Evolutionary conservation across 1,140 invertebrate species (phyloP).

Genomic region (Phortica variegata): DNA sequence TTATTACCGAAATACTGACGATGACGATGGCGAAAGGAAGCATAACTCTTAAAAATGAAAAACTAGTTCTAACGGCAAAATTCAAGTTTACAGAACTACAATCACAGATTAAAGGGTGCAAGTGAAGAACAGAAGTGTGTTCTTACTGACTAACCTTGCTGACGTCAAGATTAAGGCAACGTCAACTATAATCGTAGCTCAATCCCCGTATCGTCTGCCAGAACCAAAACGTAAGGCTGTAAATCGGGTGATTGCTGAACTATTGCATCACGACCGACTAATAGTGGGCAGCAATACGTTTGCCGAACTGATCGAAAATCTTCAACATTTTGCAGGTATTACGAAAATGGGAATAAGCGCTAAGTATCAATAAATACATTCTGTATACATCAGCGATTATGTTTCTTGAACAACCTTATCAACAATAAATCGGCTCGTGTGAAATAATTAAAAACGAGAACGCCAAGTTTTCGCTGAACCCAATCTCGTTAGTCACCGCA

Average conservation of each 20-base stretch:
- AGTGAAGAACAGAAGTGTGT: too few species aligned
- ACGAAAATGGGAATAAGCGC: slow-evolving; percentile 31
- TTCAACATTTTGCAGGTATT: too few species aligned
- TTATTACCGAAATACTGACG: too few species aligned
- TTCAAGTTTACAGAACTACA: too few species aligned
- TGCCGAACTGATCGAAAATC: slow-evolving; percentile 40
- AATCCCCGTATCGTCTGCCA: slow-evolving; percentile 11
- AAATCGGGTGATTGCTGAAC: slow-evolving; percentile 14
- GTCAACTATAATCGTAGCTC: background rate
- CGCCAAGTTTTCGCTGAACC: background rate
- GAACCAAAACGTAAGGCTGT: slow-evolving; percentile 5
- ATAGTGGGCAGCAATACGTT: slow-evolving; percentile 32
- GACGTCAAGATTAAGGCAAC: slow-evolving; percentile 8
- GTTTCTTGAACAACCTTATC: slow-evolving; percentile 53
- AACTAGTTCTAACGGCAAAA: too few species aligned
- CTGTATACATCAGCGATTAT: too few species aligned
- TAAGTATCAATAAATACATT: slow-evolving; percentile 56
- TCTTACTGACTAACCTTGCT: slow-evolving; percentile 4
- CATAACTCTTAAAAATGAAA: too few species aligned
- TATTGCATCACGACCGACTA: slow-evolving; percentile 14
- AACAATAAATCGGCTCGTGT: slow-evolving; percentile 28
- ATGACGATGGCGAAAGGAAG: background rate
- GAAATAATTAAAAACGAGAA: slow-evolving; percentile 24
- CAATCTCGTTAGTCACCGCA: too few species aligned
- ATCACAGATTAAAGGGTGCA: too few species aligned